Evolutionary conservation across 2,888 invertebrate species (phyloP).

Genomic region (Ophion ventricosus): DNA sequence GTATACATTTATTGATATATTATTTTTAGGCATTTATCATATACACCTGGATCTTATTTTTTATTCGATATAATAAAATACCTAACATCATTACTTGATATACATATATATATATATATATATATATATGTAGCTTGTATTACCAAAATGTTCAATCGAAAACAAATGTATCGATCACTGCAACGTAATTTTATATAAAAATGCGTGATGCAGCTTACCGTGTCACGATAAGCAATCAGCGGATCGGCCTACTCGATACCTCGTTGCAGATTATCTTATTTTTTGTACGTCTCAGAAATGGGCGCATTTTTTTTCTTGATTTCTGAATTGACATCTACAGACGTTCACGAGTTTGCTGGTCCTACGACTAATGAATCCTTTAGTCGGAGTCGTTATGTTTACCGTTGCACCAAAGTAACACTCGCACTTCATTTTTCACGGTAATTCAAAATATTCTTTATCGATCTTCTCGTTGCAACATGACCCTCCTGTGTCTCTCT

Average conservation of each 20-base stretch:
- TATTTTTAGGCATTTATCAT: conserved; percentile 41
- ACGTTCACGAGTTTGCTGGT: conserved; percentile 30
- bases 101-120: neutral
- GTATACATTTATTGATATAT: conserved; percentile 49
- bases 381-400: conserved; percentile 2
- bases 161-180: conserved; percentile 2
- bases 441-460: conserved; percentile 62
- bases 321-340: conserved; percentile 20
- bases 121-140: conserved; percentile 5
- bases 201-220: conserved; percentile 1
- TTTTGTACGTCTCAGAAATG: neutral
- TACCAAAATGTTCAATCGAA: conserved; percentile 18
- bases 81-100: conserved; percentile 46
- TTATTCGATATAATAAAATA: conserved; percentile 60
- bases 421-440: conserved; percentile 57
- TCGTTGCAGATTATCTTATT: neutral
- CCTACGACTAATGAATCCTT: conserved; percentile 18
- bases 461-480: conserved; percentile 34
- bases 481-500: conserved; percentile 18
- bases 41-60: conserved; percentile 24
- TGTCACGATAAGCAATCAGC: neutral
- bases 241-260: neutral
- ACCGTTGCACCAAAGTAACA: conserved; percentile 12
- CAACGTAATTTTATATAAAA: conserved; percentile 15
- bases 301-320: conserved; percentile 40